Evolutionary conservation across 2,113 vertebrate species (phyloP).

Genomic region (Ophthalmolycus amberensis): DNA sequence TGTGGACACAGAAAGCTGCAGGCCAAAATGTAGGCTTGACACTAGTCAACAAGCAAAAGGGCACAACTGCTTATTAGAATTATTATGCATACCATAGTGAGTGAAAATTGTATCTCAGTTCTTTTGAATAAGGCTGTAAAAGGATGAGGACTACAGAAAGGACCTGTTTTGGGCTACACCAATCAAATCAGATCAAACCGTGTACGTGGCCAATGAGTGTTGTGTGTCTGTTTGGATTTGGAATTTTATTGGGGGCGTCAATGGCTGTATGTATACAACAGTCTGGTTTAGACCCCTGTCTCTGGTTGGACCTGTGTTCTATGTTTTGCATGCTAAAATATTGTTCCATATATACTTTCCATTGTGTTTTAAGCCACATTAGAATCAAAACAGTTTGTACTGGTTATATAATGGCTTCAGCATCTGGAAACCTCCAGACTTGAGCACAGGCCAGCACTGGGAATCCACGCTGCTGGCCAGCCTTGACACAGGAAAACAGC

Average conservation of each 20-base stretch:
- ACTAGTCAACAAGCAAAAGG: neutral
- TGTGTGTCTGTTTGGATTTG: constrained; percentile 7
- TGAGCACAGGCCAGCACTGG: constrained; percentile 37
- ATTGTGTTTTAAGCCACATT: constrained; percentile 27
- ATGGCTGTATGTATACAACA: neutral
- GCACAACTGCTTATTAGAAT: neutral
- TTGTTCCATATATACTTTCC: constrained; percentile 48
- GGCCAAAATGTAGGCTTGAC: neutral
- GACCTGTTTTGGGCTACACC: neutral
- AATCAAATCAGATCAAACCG: constrained; percentile 10
- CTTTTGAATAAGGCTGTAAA: neutral
- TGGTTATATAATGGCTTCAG: constrained; percentile 55
- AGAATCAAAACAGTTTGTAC: constrained; percentile 21
- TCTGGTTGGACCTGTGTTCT: neutral
- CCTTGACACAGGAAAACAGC: constrained; percentile 54
- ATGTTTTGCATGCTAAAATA: constrained; percentile 36
- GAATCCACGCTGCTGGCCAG: constrained; percentile 37
- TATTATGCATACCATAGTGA: neutral
- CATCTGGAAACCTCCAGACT: constrained; percentile 61
- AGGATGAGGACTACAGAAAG: neutral
- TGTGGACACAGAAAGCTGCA: neutral
- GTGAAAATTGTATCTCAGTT: neutral
- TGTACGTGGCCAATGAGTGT: neutral
- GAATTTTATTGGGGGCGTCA: neutral
- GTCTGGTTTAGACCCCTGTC: neutral